Conservation (phyloP, 1,140 invertebrate species). For the Cherax destructor region DNA sequence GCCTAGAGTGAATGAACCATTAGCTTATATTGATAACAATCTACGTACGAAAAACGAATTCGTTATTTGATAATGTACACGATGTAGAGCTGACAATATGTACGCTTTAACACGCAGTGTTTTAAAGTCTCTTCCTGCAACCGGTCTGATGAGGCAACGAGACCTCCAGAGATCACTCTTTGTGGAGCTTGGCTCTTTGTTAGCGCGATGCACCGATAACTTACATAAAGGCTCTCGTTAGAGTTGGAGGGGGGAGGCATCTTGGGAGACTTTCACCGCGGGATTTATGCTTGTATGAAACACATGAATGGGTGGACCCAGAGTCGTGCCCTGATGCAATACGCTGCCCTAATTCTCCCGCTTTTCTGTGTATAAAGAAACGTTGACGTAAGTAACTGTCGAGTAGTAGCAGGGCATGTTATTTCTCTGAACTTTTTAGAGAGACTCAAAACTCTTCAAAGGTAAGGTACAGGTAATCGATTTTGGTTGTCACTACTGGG, state of each 20-base stretch:
- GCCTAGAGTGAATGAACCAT: too few species aligned
- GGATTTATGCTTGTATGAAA: slow-evolving; percentile 16
- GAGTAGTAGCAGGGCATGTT: too few species aligned
- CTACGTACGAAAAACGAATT: background rate
- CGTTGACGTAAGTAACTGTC: background rate
- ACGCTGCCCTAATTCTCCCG: background rate
- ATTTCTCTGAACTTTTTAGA: too few species aligned
- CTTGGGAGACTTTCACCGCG: background rate
- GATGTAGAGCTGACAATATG: background rate
- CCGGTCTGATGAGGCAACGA: background rate
- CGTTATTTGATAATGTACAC: background rate
- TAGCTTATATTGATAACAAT: too few species aligned
- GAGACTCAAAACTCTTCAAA: too few species aligned
- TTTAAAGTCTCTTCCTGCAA: background rate
- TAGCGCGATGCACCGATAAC: background rate
- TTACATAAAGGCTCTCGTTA: background rate
- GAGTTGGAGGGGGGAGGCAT: background rate
- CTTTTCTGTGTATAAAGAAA: background rate
- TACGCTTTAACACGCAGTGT: background rate
- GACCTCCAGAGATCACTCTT: slow-evolving; percentile 24
- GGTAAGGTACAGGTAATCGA: too few species aligned
- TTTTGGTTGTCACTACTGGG: too few species aligned
- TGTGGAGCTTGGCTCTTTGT: slow-evolving; percentile 30
- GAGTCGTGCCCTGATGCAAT: background rate
- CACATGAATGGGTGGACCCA: background rate